These are phyloP conservation scores for Acleris emargana DNA, from an alignment of 2,888 invertebrate genomes.

Conservation along the genomic window DNA sequence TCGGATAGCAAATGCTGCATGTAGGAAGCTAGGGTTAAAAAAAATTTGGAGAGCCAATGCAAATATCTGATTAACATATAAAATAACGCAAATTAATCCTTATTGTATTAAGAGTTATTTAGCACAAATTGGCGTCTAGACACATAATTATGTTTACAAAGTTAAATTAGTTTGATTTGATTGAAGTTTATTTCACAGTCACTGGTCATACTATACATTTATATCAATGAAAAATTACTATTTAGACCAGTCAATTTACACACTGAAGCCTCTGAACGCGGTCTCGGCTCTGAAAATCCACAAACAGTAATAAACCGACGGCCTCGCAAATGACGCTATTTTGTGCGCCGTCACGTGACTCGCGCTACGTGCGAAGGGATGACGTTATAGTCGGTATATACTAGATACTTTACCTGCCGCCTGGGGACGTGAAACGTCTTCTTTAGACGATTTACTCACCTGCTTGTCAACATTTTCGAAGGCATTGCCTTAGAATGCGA, in stretches of 20 bases:
- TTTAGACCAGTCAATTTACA: not conserved
- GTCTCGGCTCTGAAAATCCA: conserved; percentile 7
- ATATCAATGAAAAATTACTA: too few species aligned
- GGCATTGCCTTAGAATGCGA: conserved; percentile 1
- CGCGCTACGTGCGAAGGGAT: conserved; percentile 29
- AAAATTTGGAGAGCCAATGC: too few species aligned
- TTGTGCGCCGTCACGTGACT: conserved; percentile 37
- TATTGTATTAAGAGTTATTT: too few species aligned
- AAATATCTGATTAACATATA: too few species aligned
- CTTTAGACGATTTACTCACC: conserved; percentile 27
- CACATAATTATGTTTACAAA: too few species aligned
- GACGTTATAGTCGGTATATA: not conserved
- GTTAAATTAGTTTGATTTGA: too few species aligned
- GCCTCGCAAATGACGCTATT: conserved; percentile 33
- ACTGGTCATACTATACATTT: too few species aligned
- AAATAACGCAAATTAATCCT: too few species aligned
- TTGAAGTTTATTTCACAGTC: too few species aligned
- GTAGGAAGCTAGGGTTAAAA: too few species aligned
- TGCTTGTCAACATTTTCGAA: conserved; percentile 27
- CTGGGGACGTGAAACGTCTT: conserved; percentile 27
- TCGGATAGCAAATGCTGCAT: too few species aligned
- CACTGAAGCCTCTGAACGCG: not conserved
- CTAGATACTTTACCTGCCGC: conserved; percentile 23
- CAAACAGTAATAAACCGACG: conserved; percentile 23
- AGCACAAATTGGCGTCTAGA: too few species aligned